Percentiles rank a stretch among this genome's conserved stretches.
These are phyloP conservation scores for Nicator chloris DNA, from an alignment of 2,113 vertebrate genomes.

Conservation along the genomic window DNA sequence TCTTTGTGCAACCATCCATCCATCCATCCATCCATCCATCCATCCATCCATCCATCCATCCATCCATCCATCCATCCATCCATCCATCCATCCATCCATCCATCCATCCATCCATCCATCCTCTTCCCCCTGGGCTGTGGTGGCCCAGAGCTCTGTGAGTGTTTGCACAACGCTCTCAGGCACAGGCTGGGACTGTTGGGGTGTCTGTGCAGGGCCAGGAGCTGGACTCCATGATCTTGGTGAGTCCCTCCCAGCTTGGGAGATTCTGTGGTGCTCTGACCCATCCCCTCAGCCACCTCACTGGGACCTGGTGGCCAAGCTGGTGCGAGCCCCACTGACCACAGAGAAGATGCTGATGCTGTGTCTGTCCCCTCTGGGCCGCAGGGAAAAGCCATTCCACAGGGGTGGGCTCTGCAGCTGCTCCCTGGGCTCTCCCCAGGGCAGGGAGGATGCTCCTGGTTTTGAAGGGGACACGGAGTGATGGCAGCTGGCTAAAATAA, in stretches of 20 bases:
- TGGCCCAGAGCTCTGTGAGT: not conserved
- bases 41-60: not conserved
- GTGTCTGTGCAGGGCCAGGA: not conserved
- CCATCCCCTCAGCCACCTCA: not conserved
- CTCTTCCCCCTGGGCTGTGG: not conserved
- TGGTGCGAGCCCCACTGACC: not conserved
- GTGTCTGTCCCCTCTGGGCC: not conserved
- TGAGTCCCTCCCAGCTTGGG: not conserved
- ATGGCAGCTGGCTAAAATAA: not conserved
- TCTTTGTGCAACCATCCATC: no score
- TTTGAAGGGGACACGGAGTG: not conserved
- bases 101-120: not conserved
- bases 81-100: not conserved
- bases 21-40: not conserved
- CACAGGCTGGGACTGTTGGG: not conserved
- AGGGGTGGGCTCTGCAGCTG: not conserved
- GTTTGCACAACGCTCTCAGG: not conserved
- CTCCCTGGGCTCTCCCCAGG: not conserved
- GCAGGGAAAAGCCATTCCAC: not conserved
- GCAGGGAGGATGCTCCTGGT: not conserved
- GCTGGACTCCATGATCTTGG: not conserved
- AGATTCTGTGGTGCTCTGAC: not conserved
- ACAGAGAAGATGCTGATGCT: not conserved
- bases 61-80: not conserved
- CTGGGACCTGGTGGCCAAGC: not conserved